A percentile compares a stretch with the other conserved stretches of the same genome.
Conservation (phyloP, 2,797 vertebrate species). For the Tokudaia tokunoshimensis region DNA sequence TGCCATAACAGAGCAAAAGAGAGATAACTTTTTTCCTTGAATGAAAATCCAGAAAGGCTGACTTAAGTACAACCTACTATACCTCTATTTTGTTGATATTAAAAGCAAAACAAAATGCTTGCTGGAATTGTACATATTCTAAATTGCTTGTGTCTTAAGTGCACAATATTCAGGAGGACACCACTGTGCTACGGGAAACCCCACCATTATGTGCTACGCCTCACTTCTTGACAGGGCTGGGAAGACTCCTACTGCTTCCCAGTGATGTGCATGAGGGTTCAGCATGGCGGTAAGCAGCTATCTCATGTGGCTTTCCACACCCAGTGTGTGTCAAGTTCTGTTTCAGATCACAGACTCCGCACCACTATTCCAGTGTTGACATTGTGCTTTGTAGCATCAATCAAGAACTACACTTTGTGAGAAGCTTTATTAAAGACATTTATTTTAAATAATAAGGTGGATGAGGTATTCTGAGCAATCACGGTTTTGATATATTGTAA, state of each 20-base stretch:
- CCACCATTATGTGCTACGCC: neutral
- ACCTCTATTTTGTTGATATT: neutral
- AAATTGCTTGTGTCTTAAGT: constrained; percentile 4
- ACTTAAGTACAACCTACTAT: neutral
- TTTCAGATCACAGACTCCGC: neutral
- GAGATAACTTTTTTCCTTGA: neutral
- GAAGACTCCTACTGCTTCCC: neutral
- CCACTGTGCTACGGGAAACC: neutral
- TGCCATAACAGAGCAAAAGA: neutral
- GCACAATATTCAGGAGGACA: neutral
- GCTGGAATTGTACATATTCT: neutral
- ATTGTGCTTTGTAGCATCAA: neutral
- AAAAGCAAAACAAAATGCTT: neutral
- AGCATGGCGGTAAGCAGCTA: neutral
- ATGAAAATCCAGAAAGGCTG: neutral
- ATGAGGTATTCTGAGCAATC: constrained; percentile 57
- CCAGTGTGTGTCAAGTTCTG: neutral
- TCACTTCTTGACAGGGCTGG: neutral
- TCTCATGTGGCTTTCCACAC: neutral
- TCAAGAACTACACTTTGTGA: neutral
- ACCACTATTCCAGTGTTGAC: neutral
- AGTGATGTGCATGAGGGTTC: neutral
- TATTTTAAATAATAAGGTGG: constrained; percentile 56
- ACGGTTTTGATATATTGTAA: constrained; percentile 24
- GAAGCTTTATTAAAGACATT: constrained; percentile 57